These are phyloP conservation scores for Drosophila neutralis DNA, from an alignment of 2,888 invertebrate species.

Conservation along the genomic window DNA sequence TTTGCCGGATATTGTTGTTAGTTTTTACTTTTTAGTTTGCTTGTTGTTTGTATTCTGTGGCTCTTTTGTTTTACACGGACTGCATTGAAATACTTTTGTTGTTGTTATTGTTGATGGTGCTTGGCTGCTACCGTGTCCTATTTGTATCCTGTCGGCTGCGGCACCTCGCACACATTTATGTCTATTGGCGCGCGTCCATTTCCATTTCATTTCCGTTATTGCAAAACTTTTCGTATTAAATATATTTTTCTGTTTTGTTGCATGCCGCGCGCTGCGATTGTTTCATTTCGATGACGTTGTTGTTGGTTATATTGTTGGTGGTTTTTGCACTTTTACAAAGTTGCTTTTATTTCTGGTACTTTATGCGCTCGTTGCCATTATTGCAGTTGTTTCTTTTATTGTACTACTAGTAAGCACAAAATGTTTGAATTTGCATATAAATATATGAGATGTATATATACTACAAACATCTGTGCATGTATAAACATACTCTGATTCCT, in stretches of 20 bases:
- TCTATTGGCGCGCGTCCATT: constrained; percentile 80
- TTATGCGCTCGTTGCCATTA: constrained; percentile 72
- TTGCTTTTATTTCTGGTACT: constrained; percentile 74
- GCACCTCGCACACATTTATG: constrained; percentile 72
- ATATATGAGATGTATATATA: constrained; percentile 11
- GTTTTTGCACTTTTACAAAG: constrained; percentile 73
- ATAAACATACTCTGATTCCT: constrained; percentile 25
- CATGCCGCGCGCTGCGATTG: constrained; percentile 56
- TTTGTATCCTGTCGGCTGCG: constrained; percentile 71
- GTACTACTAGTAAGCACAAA: constrained; percentile 54
- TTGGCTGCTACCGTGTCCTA: constrained; percentile 70
- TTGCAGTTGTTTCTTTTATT: constrained; percentile 78
- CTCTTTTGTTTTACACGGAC: constrained; percentile 71
- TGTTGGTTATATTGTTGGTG: constrained; percentile 46
- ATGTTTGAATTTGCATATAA: constrained; percentile 51
- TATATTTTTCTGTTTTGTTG: constrained; percentile 68
- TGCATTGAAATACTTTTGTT: constrained; percentile 63
- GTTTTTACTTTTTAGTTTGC: constrained; percentile 72
- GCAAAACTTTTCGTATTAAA: constrained; percentile 80
- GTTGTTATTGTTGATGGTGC: constrained; percentile 46
- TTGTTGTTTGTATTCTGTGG: constrained; percentile 67
- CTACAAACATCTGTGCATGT: constrained; percentile 1
- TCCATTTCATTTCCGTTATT: constrained; percentile 80
- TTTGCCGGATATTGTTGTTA: constrained; percentile 79
- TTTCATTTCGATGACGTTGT: constrained; percentile 67